Evolutionary conservation across 2,797 vertebrate species (phyloP), one percentile per base, ranked within the genome.

Genomic region (Pygocentrus nattereri): DNA sequence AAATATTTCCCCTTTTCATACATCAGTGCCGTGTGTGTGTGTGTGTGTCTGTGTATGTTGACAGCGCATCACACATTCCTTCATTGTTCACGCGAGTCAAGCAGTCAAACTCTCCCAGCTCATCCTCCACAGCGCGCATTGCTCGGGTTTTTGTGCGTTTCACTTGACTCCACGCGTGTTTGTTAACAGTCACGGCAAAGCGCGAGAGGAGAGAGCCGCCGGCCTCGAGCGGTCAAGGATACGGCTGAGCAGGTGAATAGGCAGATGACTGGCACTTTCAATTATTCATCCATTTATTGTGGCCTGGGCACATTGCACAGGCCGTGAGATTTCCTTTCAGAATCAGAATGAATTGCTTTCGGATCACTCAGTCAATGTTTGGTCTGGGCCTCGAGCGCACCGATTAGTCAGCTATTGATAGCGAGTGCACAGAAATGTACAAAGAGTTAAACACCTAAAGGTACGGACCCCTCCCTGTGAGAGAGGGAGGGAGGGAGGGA

Each of bases 261-360:
- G 71, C 61, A 81, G 86, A 86, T 74, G 83, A 85, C 76, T 76
- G 71, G 23, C 34, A 21, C 23, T 47, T 25, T 87, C 19, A 86
- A 87, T 87, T 84, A 87, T 86, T 87, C 80, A 84, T 81, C 74
- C 68, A 64, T 79, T 84, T 81, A 83, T 77, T 49, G 73, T 61
- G 64, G 74, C 67, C 54, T 44, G n/a, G 72, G 61, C 50, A 5
- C 52, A 49, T 11, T 3, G 4, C 21, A 56, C 18, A 18, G 58
- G 41, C 34, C 56, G 19, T 27, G 23, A 72, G 76, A 79, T 64
- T 76, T 78, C 49, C 70, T 76, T 84, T 70, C 30, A 79, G 8
- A 68, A 68, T 65, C 54, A 21, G 19, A 82, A 75, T 69, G n/a
- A 80, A 85, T 83, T 34, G 49, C 44, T 82, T 87, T 87, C 54